These are phyloP conservation scores for Tachyglossus aculeatus DNA, from an alignment of 2,797 vertebrate genomes.

Conservation along the genomic window DNA sequence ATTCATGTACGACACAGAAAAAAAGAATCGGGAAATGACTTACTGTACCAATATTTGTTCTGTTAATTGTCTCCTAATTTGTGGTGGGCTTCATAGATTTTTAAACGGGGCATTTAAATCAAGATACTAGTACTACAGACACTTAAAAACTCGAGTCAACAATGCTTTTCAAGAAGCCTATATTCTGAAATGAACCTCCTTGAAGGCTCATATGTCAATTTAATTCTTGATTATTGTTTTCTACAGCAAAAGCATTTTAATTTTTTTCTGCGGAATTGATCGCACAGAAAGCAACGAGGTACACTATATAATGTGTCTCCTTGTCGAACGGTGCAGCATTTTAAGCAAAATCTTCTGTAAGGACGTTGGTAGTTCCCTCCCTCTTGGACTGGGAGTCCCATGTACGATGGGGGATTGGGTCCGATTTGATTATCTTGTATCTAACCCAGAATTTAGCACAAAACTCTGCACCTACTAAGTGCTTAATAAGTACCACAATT, in stretches of 20 bases:
- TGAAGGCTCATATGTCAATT: slow-evolving; percentile 49
- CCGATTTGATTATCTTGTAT: too few species aligned
- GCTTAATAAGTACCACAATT: too few species aligned
- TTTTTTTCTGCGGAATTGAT: slow-evolving; percentile 46
- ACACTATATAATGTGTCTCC: slow-evolving; percentile 58
- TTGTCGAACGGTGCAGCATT: slow-evolving; percentile 58
- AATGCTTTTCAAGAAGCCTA: slow-evolving; percentile 48
- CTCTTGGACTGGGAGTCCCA: too few species aligned
- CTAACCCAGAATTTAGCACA: too few species aligned
- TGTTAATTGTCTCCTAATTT: slow-evolving; percentile 40
- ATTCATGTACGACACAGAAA: slow-evolving; percentile 22
- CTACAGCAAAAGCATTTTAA: slow-evolving; percentile 40
- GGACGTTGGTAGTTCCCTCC: slow-evolving; percentile 42
- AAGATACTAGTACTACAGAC: slow-evolving; percentile 37
- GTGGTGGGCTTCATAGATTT: slow-evolving; percentile 39
- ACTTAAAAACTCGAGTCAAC: slow-evolving; percentile 56
- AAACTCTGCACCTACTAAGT: too few species aligned
- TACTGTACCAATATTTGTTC: slow-evolving; percentile 1
- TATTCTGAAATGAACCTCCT: slow-evolving; percentile 35
- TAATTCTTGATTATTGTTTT: slow-evolving; percentile 39
- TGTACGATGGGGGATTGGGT: too few species aligned
- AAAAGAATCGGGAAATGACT: neutral
- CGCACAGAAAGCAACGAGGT: neutral
- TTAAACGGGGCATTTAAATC: slow-evolving; percentile 48
- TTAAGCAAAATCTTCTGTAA: slow-evolving; percentile 48